Conservation (phyloP, 1,140 invertebrate species). For the Drosophila lowei region DNA sequence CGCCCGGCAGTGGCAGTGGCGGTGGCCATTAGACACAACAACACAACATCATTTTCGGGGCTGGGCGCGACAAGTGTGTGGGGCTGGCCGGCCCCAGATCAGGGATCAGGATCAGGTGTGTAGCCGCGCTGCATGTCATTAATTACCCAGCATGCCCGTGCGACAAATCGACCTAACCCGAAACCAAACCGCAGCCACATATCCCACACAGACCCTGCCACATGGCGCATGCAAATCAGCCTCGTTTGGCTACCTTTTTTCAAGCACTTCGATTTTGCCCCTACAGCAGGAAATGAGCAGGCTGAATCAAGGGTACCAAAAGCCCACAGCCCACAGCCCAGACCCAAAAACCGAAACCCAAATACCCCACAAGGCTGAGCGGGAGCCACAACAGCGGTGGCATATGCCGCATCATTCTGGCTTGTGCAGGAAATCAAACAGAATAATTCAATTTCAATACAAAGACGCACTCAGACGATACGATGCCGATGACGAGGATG, state of each 20-base stretch:
- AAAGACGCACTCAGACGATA: slow-evolving; percentile 56
- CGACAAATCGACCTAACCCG: slow-evolving; percentile 61
- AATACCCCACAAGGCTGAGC: slow-evolving; percentile 39
- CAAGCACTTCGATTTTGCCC: slow-evolving; percentile 57
- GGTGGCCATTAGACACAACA: slow-evolving; percentile 16
- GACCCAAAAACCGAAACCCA: slow-evolving; percentile 2
- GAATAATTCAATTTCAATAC: slow-evolving; percentile 82
- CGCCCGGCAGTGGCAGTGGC: slow-evolving; percentile 12
- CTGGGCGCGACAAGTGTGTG: slow-evolving; percentile 59
- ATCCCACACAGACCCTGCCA: slow-evolving; percentile 1
- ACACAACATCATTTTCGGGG: slow-evolving; percentile 54
- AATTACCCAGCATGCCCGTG: slow-evolving; percentile 51
- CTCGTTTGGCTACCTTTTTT: slow-evolving; percentile 25
- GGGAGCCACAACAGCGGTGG: slow-evolving; percentile 9
- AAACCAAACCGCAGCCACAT: slow-evolving; percentile 31
- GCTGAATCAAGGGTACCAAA: slow-evolving; percentile 9
- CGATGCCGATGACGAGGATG: slow-evolving; percentile 4
- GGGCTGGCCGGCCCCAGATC: not conserved
- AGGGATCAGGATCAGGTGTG: slow-evolving; percentile 31
- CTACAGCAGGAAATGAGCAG: slow-evolving; percentile 61
- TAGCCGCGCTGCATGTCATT: slow-evolving; percentile 55
- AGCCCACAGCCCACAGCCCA: not conserved
- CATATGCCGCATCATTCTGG: slow-evolving; percentile 71
- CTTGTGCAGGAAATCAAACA: slow-evolving; percentile 80
- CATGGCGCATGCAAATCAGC: slow-evolving; percentile 68